Evolutionary conservation across 1,140 invertebrate species (phyloP), one percentile per base, ranked within the genome.

Genomic region (Drosophila bocki): DNA sequence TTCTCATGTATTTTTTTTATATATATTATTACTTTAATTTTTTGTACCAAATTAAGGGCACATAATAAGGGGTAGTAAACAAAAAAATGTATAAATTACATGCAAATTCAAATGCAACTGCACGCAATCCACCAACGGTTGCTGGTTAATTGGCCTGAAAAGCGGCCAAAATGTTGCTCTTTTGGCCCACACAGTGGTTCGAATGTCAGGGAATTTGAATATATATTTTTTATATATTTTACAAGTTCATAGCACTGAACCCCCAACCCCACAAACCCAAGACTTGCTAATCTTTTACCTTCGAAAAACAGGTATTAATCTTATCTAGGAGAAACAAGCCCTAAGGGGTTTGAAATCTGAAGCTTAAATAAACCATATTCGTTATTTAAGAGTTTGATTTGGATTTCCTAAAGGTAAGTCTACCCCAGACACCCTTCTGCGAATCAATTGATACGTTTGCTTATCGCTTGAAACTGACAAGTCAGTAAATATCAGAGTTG

Each of bases 141-240:
- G 29, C 74, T 50, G 76, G 67, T 72, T 78, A 78, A 78, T 78
- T 78, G 67, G 51, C 76, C 76, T 58, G 60, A 78, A 78, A 78
- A 78, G 54, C 59, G 45, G 41, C 47, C 41, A 76, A 78, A 53
- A 60, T 58, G 44, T 56, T 56, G 53, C 53, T 56, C 32, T 33
- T 29, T 50, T 64, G 41, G 41, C 35, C 56, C 47, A 71, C 48
- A 51, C 65, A 59, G 47, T 78, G 63, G 48, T 26, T 39, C 39
- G 13, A 45, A 12, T 35, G 19, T 35, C 9, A 37, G 42, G n/a
- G 32, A 42, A 50, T 42, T 37, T 13, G 1, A 11, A 7, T 37
- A 29, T 2, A n/a, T 29, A 29, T 29, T 35, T 8, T 7, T 4
- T 37, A 29, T 2, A n/a, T 29, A 6, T 29, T 35, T 8, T 7